Evolutionary conservation across 2,888 invertebrate genomes (phyloP).

Genomic region (Drosophila ochracea): DNA sequence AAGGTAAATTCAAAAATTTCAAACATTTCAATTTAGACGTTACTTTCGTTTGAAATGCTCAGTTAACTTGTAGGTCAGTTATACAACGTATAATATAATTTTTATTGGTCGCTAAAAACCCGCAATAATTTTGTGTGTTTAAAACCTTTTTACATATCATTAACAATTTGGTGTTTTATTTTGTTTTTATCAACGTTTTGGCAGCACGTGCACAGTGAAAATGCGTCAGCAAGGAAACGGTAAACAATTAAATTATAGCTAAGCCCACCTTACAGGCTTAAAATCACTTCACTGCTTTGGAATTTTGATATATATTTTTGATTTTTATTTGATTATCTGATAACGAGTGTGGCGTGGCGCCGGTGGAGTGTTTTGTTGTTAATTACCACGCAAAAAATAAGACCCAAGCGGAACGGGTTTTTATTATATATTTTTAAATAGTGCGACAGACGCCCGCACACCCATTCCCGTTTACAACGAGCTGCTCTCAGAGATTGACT

Average conservation of each 20-base stretch:
- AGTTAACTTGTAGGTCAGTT: constrained; percentile 25
- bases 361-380: constrained; percentile 37
- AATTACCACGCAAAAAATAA: constrained; percentile 49
- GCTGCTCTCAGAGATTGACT: constrained; percentile 15
- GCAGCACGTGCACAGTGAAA: constrained; percentile 21
- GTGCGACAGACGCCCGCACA: constrained; percentile 47
- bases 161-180: neutral
- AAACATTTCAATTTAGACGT: neutral
- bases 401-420: constrained; percentile 47
- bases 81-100: neutral
- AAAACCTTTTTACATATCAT: neutral
- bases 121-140: neutral
- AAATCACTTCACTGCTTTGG: constrained; percentile 49
- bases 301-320: constrained; percentile 19
- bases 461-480: constrained; percentile 29
- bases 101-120: neutral
- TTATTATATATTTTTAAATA: constrained; percentile 25
- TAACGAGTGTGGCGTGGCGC: constrained; percentile 40
- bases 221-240: constrained; percentile 7
- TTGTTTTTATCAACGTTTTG: neutral
- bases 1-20: neutral
- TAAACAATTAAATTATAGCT: constrained; percentile 6
- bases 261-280: constrained; percentile 18
- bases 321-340: constrained; percentile 51
- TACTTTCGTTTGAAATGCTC: neutral